Base-by-base conservation (phyloP, 1,140 invertebrate species). In the Cataglyphis hispanica region DNA sequence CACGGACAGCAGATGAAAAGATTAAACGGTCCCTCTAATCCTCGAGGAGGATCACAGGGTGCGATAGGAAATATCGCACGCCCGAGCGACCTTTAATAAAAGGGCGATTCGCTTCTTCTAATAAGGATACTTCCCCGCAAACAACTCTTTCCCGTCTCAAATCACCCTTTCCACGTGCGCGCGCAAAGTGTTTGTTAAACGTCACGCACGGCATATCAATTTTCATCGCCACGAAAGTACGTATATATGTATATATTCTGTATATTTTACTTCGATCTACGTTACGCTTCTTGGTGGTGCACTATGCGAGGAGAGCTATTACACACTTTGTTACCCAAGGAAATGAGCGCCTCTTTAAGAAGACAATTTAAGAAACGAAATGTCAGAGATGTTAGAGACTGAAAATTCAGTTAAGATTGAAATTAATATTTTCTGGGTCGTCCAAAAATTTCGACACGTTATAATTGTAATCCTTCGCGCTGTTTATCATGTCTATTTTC, bases 1-100 rank as follows among this genome's bases (percentile, higher is more conserved):
- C 60, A 31, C 72, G 46, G 16, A 25, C 22, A 58, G 40, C 25
- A 56, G 78, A 77, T 56, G 60, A 89, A 77, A 70, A 69, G 72
- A 89, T 89, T 74, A 81, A 83, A 86, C 74, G 43, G 72, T 74
- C 53, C 11, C 27, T 56, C 19, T 67, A 84, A 86, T 86, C 70
- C 60, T 11, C 7, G 19, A 37, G 10, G 60, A 89, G 66, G 76
- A 81, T 81, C 50, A 85, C 56, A 75, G 60, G 67, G 81, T 11
- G 63, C 80, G 11, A 19, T 13, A 10, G 43, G 67, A 27, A 60
- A 60, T 85, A 56, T 43, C 66, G 46, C 43, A 43, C 43, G 31
- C 25, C 50, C 16, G 37, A 10, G 27, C 19, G 63, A 13, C 13
- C 46, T 50, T 53, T 43, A 61, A 69, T 88, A 50, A 78, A 78